Percentiles rank a stretch among this genome's conserved stretches.
phyloP scores from a whole-genome alignment of 1,140 invertebrate genomes.

The Bicyclus anynana region DNA sequence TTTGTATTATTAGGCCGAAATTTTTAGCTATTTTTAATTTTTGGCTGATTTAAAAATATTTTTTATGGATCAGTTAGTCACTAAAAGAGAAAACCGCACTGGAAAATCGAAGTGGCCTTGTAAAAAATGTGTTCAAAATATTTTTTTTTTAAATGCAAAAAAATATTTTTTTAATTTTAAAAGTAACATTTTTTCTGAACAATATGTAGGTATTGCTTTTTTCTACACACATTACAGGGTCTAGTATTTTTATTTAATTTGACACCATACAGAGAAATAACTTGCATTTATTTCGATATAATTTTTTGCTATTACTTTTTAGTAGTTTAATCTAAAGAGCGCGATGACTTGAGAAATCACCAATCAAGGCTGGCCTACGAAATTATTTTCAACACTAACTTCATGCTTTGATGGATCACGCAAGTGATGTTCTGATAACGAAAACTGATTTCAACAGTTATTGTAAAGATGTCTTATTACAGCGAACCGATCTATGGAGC shows the following conservation, averaged over 20 bases:
- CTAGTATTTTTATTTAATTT: background rate
- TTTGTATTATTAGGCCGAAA: no score
- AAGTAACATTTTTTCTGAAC: no score
- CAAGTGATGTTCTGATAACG: conserved; percentile 18
- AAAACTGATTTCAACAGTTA: conserved; percentile 10
- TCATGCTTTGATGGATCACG: conserved; percentile 22
- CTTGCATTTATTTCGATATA: background rate
- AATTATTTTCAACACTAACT: conserved; percentile 24
- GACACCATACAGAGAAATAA: background rate
- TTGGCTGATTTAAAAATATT: no score
- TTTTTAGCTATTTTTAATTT: no score
- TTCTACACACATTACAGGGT: no score
- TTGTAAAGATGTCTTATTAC: conserved; percentile 5
- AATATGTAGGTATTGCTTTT: no score
- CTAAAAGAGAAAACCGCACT: no score
- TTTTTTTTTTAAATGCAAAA: no score
- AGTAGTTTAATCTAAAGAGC: conserved; percentile 3
- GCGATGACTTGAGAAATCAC: conserved; percentile 37
- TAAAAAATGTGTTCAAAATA: no score
- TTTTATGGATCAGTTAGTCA: no score
- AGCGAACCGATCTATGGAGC: background rate
- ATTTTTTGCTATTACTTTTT: background rate
- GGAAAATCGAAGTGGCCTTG: no score
- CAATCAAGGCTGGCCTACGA: conserved; percentile 37
- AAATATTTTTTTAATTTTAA: no score